A percentile compares a stretch with the other conserved stretches of the same genome.
Conservation (phyloP, 2,797 vertebrate species). For the Falco novaeseelandiae region DNA sequence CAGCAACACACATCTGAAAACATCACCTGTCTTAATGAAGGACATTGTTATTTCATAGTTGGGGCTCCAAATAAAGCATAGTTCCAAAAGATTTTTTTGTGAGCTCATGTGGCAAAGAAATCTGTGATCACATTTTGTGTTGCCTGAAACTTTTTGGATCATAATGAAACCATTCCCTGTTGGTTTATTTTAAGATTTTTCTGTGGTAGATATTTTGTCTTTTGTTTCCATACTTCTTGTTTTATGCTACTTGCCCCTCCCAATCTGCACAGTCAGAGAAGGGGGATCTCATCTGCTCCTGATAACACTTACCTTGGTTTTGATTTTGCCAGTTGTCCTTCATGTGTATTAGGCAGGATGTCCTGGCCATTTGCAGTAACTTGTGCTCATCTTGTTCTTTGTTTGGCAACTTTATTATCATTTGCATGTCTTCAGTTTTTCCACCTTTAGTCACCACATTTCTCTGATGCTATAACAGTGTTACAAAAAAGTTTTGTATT, state of each 20-base stretch:
- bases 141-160: background rate
- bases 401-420: background rate
- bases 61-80: background rate
- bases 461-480: background rate
- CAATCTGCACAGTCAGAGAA: background rate
- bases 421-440: background rate
- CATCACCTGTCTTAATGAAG: background rate
- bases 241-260: background rate
- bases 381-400: background rate
- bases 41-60: background rate
- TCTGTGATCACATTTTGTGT: background rate
- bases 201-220: background rate
- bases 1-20: background rate
- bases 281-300: background rate
- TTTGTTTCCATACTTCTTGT: background rate
- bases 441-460: background rate
- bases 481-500: accelerated
- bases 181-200: background rate
- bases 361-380: background rate
- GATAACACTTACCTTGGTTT: background rate
- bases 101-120: background rate
- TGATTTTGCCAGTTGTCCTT: background rate
- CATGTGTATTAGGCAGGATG: background rate
- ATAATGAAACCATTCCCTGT: background rate
- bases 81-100: background rate